Conservation (phyloP, 2,888 invertebrate genomes). For the Apamea epomidion region DNA sequence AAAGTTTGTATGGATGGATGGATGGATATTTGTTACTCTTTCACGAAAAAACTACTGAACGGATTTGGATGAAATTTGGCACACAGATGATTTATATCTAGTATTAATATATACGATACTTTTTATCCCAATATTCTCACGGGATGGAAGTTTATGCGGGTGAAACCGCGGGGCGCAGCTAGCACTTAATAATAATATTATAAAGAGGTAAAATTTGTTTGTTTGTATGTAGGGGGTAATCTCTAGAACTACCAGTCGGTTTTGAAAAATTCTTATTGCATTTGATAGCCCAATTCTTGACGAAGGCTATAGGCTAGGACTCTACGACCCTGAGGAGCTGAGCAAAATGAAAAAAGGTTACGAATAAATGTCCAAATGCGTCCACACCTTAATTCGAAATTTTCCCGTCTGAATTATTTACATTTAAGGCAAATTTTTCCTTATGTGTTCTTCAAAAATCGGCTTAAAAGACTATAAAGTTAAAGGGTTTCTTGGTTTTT, state of each 20-base stretch:
- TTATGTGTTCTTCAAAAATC: slow-evolving; percentile 43
- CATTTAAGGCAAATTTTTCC: slow-evolving; percentile 61
- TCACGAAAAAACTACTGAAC: too few species aligned
- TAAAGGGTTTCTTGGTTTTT: slow-evolving; percentile 37
- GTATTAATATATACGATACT: too few species aligned
- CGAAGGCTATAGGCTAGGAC: neutral
- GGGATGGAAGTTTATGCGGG: too few species aligned
- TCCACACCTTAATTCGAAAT: slow-evolving; percentile 27
- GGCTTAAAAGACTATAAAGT: slow-evolving; percentile 35
- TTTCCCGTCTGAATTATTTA: slow-evolving; percentile 58
- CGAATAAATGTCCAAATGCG: neutral
- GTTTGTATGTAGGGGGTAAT: neutral
- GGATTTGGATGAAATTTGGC: too few species aligned
- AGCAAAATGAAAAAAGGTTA: neutral
- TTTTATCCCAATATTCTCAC: too few species aligned
- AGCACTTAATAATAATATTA: neutral
- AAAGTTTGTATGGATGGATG: too few species aligned
- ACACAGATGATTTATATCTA: too few species aligned
- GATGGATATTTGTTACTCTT: too few species aligned
- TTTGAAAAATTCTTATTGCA: neutral
- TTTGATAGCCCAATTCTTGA: neutral
- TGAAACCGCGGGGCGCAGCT: too few species aligned
- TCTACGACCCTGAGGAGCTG: neutral
- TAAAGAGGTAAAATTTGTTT: neutral
- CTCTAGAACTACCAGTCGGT: neutral